Conservation (phyloP, 1,140 invertebrate genomes). For the Hylyphantes graminicola region DNA sequence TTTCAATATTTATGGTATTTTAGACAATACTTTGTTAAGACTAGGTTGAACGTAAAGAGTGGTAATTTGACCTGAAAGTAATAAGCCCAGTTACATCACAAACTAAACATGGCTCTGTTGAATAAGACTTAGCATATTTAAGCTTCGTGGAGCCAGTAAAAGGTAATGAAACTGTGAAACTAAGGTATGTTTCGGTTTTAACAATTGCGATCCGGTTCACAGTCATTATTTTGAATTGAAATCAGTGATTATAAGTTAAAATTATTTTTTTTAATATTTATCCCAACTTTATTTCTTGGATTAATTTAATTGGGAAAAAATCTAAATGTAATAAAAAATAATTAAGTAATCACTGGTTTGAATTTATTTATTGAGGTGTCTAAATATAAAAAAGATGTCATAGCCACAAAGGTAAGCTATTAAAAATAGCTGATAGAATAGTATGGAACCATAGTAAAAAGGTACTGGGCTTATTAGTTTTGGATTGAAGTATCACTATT, state of each 20-base stretch:
- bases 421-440: background rate
- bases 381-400: background rate
- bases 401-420: background rate
- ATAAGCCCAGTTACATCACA: conserved; percentile 48
- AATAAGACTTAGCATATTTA: conserved; percentile 30
- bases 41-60: background rate
- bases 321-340: no score
- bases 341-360: conserved; percentile 19
- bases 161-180: conserved; percentile 37
- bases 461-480: conserved; percentile 40
- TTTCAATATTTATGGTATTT: background rate
- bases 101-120: conserved; percentile 58
- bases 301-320: no score
- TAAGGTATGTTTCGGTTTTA: no score
- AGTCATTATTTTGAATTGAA: no score
- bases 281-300: no score
- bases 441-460: background rate
- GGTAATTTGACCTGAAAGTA: conserved; percentile 22
- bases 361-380: background rate
- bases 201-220: no score
- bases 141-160: conserved; percentile 48
- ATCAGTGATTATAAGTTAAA: no score
- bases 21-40: no score
- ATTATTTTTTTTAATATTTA: no score
- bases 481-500: conserved; percentile 6